Evolutionary conservation across 2,888 invertebrate species (phyloP), one percentile per base, ranked within the genome.

Genomic region (Agriotes lineatus): DNA sequence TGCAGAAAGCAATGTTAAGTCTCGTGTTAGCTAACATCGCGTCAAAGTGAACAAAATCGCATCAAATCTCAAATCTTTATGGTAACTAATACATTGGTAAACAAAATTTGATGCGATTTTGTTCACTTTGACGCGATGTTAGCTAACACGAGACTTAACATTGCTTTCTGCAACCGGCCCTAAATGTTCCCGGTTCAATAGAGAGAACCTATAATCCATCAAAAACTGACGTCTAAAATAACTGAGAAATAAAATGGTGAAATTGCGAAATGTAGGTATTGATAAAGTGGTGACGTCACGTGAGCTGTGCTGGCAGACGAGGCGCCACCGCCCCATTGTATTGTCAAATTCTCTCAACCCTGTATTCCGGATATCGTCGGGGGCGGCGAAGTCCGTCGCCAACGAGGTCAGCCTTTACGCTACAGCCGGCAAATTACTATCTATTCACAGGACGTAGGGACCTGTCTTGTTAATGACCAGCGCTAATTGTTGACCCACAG

Each of bases 251-350:
- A 56, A 56, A 56, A 56, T 39, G 33, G 35, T 37, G 50, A 61
- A 59, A 61, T 19, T 59, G 61, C 35, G 61, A 39, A 50, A 64
- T 57, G 59, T 25, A 25, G 25, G 25, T 66, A 66, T 66, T 66
- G 66, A 66, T 66, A 66, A 66, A 66, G 66, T 60, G 45, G 25
- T 66, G 66, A 66, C 66, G 66, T 66, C 66, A 66, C 42, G 30
- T n/a, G 45, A 61, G 52, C 52, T 48, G 35, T 61, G 61, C 37
- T 50, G 30, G 52, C 50, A 66, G 66, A 60, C 59, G 60, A 66
- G 59, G 59, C 66, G 66, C 66, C 59, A 66, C 59, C 66, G 59
- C 66, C 59, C 65, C 52, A 59, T 52, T 66, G 60, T 59, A 66
- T 66, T 60, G 59, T 66, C 66, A 66, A 66, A 66, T 66, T 57